Evolutionary conservation across 64 coral and sea anemone genomes (phyloP).

Genomic region (Porites australiensis): DNA sequence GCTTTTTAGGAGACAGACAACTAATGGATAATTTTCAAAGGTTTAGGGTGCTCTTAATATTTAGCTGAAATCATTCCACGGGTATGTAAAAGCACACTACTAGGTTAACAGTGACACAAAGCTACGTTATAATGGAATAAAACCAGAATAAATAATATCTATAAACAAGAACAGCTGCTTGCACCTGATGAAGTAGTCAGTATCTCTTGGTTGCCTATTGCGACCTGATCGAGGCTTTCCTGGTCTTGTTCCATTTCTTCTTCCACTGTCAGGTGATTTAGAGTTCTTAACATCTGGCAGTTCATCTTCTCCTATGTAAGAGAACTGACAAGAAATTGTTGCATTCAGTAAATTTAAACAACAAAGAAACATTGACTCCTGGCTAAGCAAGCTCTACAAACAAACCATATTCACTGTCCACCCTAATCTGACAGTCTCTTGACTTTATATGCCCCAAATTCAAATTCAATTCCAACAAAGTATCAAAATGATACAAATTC

Average conservation of each 20-base stretch:
- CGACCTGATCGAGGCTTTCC: slow-evolving; percentile 9
- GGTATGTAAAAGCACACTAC: too few relatives aligned
- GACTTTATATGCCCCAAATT: too few relatives aligned
- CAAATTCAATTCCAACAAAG: too few relatives aligned
- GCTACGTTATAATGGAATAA: not conserved
- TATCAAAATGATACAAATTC: too few relatives aligned
- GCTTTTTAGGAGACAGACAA: too few relatives aligned
- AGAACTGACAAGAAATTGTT: not conserved
- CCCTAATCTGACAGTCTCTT: too few relatives aligned
- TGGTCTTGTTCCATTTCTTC: slow-evolving; percentile 36
- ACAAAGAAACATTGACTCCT: not conserved
- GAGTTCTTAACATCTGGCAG: slow-evolving; percentile 3
- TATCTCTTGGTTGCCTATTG: slow-evolving; percentile 22
- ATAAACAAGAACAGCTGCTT: not conserved
- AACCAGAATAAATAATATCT: not conserved
- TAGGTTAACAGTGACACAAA: not conserved
- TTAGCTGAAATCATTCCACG: too few relatives aligned
- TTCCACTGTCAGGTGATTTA: slow-evolving; percentile 18
- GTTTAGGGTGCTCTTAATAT: too few relatives aligned
- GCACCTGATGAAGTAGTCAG: slow-evolving; percentile 28
- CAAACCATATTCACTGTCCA: too few relatives aligned
- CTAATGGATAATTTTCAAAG: too few relatives aligned
- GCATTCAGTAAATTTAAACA: not conserved
- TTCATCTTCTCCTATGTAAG: slow-evolving; percentile 47
- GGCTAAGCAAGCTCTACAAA: too few relatives aligned